Base-by-base conservation (phyloP, 2,113 vertebrate species). In the Centropus bengalensis region DNA sequence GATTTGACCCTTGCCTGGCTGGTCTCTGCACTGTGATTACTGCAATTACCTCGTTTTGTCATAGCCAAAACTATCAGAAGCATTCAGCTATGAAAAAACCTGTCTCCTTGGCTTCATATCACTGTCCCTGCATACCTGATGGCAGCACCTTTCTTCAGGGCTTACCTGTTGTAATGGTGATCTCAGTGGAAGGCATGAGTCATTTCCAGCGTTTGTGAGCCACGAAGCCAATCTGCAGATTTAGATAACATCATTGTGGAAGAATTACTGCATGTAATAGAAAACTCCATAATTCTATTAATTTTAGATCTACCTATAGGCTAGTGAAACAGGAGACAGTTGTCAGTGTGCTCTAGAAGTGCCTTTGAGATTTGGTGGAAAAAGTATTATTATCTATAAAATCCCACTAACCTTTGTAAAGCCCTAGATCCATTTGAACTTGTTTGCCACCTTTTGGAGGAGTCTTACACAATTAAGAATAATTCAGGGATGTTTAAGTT, bases 151-250 rank as follows among this genome's bases (percentile, higher is more conserved):
- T 94, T 86, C 85, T 80, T 55, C 64, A 42, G 42, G 12, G 71
- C 59, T 91, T 83, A 95, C 88, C 82, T 89, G 82, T 59, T 47
- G 33, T 74, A 55, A 26, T 52, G 55, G 59, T 95, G 87, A 95
- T 80, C 67, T 95, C 94, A 95, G 79, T 63, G 94, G 91, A 94
- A 95, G 55, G 38, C 28, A 11, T 95, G 91, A 95, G 59, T 96
- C 89, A 94, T 16, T 91, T 89, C 33, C 74, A 95, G 59, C 28
- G 40, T 28, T 26, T 33, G 22, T 84, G 78, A 93, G 51, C 73
- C 84, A 87, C 32, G 38, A 23, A 33, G 36, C 49, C 44, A 27
- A 24, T 59, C 38, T 5, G 3, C 56, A 82, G 33, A 21, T 14
- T 22, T 54, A 80, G 60, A 79, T 76, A 82, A 92, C 60, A 93